Evolutionary conservation across 2,113 vertebrate species (phyloP).

Genomic region (Brachirus orientalis): DNA sequence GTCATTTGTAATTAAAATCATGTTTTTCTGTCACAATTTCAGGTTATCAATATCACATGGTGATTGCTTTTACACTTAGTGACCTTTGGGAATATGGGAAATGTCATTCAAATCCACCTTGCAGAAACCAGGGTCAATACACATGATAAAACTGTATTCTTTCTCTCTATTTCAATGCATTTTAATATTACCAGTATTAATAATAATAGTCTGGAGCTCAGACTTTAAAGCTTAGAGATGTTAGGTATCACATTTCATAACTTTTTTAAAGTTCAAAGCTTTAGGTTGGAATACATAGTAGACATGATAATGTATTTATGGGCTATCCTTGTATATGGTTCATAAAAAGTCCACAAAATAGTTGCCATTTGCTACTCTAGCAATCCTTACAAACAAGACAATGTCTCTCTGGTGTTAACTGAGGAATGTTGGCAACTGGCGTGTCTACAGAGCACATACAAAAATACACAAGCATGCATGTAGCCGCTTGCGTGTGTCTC

Average conservation of each 20-base stretch:
- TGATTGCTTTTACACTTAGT: conserved; percentile 4
- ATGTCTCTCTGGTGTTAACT: conserved; percentile 33
- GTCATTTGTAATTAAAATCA: background rate
- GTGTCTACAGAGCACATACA: conserved; percentile 19
- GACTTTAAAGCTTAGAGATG: background rate
- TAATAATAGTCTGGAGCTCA: background rate
- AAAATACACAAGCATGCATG: conserved; percentile 42
- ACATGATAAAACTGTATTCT: background rate
- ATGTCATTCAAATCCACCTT: conserved; percentile 13
- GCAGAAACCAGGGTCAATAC: background rate
- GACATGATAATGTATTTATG: conserved; percentile 23
- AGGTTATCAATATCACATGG: conserved; percentile 14
- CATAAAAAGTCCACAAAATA: conserved; percentile 19
- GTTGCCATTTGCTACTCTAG: conserved; percentile 38
- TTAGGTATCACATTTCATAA: background rate
- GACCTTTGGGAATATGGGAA: conserved; percentile 29
- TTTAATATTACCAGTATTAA: background rate
- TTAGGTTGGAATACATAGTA: background rate
- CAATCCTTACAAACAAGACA: conserved; percentile 24
- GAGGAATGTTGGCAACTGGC: conserved; percentile 66
- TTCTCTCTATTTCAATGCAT: background rate
- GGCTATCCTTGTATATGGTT: conserved; percentile 12
- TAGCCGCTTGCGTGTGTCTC: conserved; percentile 2
- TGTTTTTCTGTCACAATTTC: conserved; percentile 17
- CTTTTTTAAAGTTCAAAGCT: conserved; percentile 16